These are phyloP conservation scores for Acanthurus tractus DNA, from an alignment of 2,797 vertebrate species.

Conservation along the genomic window DNA sequence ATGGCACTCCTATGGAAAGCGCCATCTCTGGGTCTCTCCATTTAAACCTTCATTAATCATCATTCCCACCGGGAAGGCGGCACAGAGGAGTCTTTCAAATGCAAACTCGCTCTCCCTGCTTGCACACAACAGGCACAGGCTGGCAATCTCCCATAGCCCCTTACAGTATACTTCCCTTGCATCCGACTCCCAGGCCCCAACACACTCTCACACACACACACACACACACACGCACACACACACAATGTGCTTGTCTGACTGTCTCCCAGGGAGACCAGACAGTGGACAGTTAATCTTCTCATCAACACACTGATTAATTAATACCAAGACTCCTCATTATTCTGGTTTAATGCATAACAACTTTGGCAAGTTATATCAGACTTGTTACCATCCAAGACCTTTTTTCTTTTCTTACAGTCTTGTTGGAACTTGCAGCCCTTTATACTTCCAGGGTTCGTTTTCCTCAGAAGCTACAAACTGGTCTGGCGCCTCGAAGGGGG, in stretches of 20 bases:
- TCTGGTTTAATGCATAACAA: conserved; percentile 58
- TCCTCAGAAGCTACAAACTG: conserved; percentile 60
- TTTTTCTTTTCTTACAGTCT: conserved; percentile 37
- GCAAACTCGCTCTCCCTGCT: conserved; percentile 58
- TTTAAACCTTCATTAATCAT: conserved; percentile 82
- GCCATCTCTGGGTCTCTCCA: conserved; percentile 56
- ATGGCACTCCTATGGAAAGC: conserved; percentile 65
- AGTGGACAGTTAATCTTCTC: conserved; percentile 69
- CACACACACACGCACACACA: conserved; percentile 40
- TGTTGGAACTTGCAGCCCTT: conserved; percentile 59
- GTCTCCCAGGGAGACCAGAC: conserved; percentile 75
- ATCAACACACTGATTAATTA: conserved; percentile 71
- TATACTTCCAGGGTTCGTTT: conserved; percentile 53
- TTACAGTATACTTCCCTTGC: conserved; percentile 62
- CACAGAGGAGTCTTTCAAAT: conserved; percentile 79
- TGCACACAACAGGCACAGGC: conserved; percentile 53
- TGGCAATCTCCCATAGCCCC: conserved; percentile 57
- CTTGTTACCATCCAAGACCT: conserved; percentile 32
- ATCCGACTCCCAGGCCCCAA: conserved; percentile 43
- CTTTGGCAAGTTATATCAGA: conserved; percentile 24
- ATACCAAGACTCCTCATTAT: conserved; percentile 66
- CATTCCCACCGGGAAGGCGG: conserved; percentile 63
- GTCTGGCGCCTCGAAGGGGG: conserved; percentile 36
- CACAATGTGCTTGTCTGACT: conserved; percentile 46
- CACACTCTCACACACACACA: conserved; percentile 41